phyloP scores from a whole-genome alignment of 2,113 vertebrate species.

The Semicossyphus pulcher region DNA sequence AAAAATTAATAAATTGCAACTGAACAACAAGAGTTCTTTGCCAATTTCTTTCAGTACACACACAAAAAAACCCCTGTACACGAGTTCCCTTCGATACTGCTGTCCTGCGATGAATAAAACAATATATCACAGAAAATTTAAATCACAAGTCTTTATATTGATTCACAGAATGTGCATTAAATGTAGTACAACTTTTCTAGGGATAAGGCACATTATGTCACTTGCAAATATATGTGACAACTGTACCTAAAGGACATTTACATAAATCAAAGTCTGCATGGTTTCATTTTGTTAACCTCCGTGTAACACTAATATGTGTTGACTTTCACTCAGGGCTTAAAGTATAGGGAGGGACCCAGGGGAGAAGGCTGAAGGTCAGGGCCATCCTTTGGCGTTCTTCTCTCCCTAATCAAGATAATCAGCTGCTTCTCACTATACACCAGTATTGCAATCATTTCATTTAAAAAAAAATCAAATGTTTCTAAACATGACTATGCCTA shows the following conservation, averaged over 20 bases:
- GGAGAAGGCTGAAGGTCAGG: constrained; percentile 14
- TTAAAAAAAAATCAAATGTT: constrained; percentile 34
- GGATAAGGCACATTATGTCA: constrained; percentile 72
- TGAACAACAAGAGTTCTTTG: constrained; percentile 10
- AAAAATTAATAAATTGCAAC: constrained; percentile 72
- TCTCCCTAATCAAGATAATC: constrained; percentile 22
- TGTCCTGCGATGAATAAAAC: background rate
- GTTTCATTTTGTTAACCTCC: constrained; percentile 4
- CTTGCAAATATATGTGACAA: constrained; percentile 58
- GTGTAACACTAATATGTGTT: constrained; percentile 10
- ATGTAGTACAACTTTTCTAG: constrained; percentile 37
- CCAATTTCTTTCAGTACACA: background rate
- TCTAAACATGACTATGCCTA: constrained; percentile 49
- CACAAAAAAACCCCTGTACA: too few relatives aligned
- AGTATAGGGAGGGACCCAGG: background rate
- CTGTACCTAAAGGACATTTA: constrained; percentile 46
- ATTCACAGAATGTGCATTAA: constrained; percentile 52
- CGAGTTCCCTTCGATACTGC: background rate
- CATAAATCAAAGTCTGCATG: constrained; percentile 37
- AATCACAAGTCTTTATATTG: constrained; percentile 63
- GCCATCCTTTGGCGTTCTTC: constrained; percentile 21
- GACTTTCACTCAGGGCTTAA: constrained; percentile 14
- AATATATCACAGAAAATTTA: constrained; percentile 13
- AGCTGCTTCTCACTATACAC: constrained; percentile 53
- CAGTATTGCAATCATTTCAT: constrained; percentile 38